Base-by-base conservation (phyloP, 2,797 vertebrate species). In the Phrynocephalus vlangalii region DNA sequence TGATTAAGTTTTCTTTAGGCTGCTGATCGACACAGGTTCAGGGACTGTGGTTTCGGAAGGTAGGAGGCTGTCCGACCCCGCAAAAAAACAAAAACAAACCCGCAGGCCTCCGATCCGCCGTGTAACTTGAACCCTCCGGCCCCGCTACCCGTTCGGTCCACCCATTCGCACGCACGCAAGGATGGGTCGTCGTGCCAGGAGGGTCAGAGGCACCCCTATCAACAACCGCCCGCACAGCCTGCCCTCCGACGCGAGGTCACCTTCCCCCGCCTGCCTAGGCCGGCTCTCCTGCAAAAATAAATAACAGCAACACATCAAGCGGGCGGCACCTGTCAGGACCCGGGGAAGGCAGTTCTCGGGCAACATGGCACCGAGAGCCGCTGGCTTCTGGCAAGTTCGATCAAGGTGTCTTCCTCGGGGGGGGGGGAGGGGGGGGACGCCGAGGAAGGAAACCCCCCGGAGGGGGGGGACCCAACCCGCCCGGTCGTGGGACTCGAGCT, bases 301-400 rank as follows among this genome's bases (percentile, higher is more conserved):
- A 33, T 50, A 11, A 26, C 8, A 38, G 52, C n/a, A 16, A 5
- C 26, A 4, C 30, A 28, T 28, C 81, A 63, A 16, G 15, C 60
- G 16, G 30, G 38, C 73, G 24, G 26, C 91, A 89, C 93, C 92
- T 85, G 84, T 15, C 22, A 4, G 63, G 24, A 18, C 60, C 60
- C 15, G 60, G 11, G 60, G 9, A 10, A 56, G 52, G 52, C 52
- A 56, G 52, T 56, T 13, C 13, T 13, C 13, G 52, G 52, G 52
- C 13, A 56, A 56, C 52, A 56, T 56, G 52, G 44, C 72, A 50
- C n/a, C 1, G n/a, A 15, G 16, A 7, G 20, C 7, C 28, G 44
- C 20, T 16, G 5, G 52, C 8, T 10, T 75, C 38, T 9, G 50
- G 30, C 3, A 3, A 24, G 48, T 56, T 24, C 8, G 52, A 56